phyloP scores from a whole-genome alignment of 2,797 vertebrate genomes.

The Coregonus ussuriensis region DNA sequence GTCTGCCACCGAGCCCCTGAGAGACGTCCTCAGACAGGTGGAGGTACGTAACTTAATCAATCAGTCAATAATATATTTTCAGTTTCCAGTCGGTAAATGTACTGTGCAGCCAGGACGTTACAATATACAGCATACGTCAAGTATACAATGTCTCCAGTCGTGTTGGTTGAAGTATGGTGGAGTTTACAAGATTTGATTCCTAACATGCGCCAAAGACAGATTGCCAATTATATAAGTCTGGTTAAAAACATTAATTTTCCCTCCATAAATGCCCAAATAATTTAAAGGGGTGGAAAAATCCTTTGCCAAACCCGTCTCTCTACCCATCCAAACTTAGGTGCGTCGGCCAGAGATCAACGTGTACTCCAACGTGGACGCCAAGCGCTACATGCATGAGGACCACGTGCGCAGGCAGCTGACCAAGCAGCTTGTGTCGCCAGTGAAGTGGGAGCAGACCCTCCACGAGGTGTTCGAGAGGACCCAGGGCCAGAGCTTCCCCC shows the following conservation, averaged over 20 bases:
- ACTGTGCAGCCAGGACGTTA: neutral
- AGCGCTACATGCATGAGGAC: constrained; percentile 79
- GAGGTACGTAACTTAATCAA: constrained; percentile 52
- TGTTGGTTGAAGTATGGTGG: neutral
- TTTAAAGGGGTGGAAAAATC: too few relatives aligned
- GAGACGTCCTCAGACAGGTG: constrained; percentile 76
- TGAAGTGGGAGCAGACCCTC: constrained; percentile 95
- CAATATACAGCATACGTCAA: neutral
- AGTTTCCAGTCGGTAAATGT: neutral
- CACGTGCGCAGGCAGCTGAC: constrained; percentile 80
- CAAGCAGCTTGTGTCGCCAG: constrained; percentile 87
- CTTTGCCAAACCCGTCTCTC: neutral
- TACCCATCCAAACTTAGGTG: constrained; percentile 56
- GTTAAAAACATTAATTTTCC: neutral
- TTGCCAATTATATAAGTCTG: neutral
- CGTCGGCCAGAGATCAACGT: constrained; percentile 84
- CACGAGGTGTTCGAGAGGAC: constrained; percentile 85
- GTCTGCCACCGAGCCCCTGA: constrained; percentile 78
- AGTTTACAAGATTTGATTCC: neutral
- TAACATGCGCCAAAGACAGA: neutral
- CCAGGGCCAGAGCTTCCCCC: constrained; percentile 82
- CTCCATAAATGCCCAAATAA: neutral
- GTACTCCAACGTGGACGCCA: constrained; percentile 87
- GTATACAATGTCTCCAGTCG: neutral
- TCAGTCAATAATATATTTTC: neutral